phyloP scores from a whole-genome alignment of 2,888 invertebrate species.

The Itoplectis maculator region DNA sequence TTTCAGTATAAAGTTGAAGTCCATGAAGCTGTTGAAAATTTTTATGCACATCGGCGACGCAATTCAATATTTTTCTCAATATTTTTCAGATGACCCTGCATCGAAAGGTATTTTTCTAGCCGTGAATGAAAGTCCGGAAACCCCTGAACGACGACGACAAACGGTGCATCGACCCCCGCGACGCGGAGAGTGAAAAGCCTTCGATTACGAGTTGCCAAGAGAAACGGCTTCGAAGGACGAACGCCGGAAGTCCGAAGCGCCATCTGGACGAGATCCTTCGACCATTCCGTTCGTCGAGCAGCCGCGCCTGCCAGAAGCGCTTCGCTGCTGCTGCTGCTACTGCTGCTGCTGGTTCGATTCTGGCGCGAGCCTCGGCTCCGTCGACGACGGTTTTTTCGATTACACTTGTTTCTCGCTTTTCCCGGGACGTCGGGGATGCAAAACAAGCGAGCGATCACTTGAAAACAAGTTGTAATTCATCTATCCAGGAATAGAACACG shows the following conservation, averaged over 20 bases:
- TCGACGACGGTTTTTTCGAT: neutral
- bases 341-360: neutral
- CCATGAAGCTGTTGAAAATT: neutral
- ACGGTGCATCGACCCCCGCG: too few species aligned
- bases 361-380: neutral
- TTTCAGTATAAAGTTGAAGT: neutral
- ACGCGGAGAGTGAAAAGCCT: neutral
- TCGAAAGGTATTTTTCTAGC: too few species aligned
- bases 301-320: too few species aligned
- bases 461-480: constrained; percentile 77
- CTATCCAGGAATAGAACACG: constrained; percentile 69
- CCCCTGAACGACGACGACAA: too few species aligned
- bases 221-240: neutral
- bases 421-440: constrained; percentile 54
- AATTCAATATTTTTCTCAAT: too few species aligned
- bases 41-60: too few species aligned
- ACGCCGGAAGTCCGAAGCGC: neutral
- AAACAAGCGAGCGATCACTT: constrained; percentile 71
- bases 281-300: too few species aligned
- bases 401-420: neutral
- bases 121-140: too few species aligned
- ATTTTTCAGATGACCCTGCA: too few species aligned
- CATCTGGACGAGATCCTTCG: neutral
- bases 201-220: neutral
- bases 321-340: too few species aligned